A percentile compares a stretch with the other conserved stretches of the same genome.
These are phyloP conservation scores for Epirrita christyi DNA, from an alignment of 2,888 invertebrate genomes.

Conservation along the genomic window DNA sequence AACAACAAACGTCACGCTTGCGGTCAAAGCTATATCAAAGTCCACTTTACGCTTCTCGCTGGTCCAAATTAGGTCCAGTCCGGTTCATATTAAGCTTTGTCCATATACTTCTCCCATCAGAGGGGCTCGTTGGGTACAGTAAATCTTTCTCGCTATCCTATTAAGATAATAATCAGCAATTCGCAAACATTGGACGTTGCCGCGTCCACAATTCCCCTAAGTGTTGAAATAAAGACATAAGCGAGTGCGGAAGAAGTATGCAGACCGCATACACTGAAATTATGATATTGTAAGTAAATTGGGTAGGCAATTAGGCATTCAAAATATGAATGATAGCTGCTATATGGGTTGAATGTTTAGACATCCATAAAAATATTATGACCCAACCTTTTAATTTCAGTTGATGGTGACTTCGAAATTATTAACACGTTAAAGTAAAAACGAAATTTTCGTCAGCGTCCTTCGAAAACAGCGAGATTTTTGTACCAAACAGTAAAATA, in stretches of 20 bases:
- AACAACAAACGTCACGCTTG: slow-evolving; percentile 28
- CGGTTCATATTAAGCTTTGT: slow-evolving; percentile 22
- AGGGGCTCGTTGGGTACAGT: slow-evolving; percentile 48
- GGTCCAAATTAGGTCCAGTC: slow-evolving; percentile 26
- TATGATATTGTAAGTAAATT: slow-evolving; percentile 1
- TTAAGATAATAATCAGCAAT: slow-evolving; percentile 79
- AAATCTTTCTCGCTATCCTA: slow-evolving; percentile 69
- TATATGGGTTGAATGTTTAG: not conserved
- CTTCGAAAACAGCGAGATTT: not conserved
- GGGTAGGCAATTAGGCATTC: not conserved
- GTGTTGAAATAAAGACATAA: slow-evolving; percentile 34
- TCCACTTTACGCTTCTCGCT: slow-evolving; percentile 17
- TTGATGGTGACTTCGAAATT: not conserved
- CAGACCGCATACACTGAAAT: slow-evolving; percentile 6
- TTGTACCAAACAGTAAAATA: slow-evolving; percentile 6
- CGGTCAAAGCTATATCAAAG: slow-evolving; percentile 33
- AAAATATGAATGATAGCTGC: not conserved
- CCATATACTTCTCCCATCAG: slow-evolving; percentile 17
- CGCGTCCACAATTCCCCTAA: slow-evolving; percentile 42
- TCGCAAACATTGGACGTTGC: slow-evolving; percentile 66
- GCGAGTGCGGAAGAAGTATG: slow-evolving; percentile 21
- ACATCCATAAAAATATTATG: not conserved
- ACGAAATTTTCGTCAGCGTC: not conserved
- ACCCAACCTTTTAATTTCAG: not conserved
- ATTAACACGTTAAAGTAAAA: too few relatives aligned